These are phyloP conservation scores for Psittacula derbiana DNA, from an alignment of 2,797 vertebrate species.

Conservation along the genomic window DNA sequence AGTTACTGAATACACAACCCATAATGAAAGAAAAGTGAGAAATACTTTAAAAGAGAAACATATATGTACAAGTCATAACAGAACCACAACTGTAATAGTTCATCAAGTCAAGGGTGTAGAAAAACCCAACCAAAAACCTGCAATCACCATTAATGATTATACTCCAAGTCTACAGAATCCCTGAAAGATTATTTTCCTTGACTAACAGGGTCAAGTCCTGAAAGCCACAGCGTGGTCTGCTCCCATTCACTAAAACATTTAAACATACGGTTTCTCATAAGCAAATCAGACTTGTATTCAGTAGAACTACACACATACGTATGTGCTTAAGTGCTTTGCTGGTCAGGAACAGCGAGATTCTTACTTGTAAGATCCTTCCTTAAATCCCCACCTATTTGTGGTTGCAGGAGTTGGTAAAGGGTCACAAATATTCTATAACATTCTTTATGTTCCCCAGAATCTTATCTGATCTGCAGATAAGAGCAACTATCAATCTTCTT, in stretches of 20 bases:
- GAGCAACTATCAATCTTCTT: conserved; percentile 42
- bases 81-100: neutral
- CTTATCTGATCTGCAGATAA: conserved; percentile 55
- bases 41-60: neutral
- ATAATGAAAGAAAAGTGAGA: neutral
- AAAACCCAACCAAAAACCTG: neutral
- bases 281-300: neutral
- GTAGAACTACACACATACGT: neutral
- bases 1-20: neutral
- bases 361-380: neutral
- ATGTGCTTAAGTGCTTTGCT: neutral
- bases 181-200: conserved; percentile 38
- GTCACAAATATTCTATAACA: conserved; percentile 19
- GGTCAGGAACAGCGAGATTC: neutral
- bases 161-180: neutral
- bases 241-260: neutral
- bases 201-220: neutral
- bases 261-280: neutral
- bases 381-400: conserved; percentile 44
- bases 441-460: neutral
- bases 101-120: neutral
- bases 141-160: neutral
- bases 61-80: neutral
- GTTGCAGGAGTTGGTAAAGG: conserved; percentile 18
- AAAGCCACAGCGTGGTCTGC: neutral